phyloP scores from a whole-genome alignment of 1,140 invertebrate species.

The Panonychus citri region DNA sequence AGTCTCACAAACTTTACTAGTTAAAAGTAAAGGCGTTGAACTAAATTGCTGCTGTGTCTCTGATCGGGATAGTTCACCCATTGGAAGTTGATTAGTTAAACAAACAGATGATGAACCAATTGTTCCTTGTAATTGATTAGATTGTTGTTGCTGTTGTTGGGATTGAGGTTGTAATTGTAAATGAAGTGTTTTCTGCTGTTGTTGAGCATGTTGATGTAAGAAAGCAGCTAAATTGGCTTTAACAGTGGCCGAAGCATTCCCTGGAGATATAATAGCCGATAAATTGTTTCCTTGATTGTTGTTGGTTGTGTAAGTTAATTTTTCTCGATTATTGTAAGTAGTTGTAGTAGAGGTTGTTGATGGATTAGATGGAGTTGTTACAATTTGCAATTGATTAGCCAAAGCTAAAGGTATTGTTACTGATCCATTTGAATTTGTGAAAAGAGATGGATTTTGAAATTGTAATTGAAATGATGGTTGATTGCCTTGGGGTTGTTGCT shows the following conservation, averaged over 20 bases:
- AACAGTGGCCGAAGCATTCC: not conserved
- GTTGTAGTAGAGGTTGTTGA: no score
- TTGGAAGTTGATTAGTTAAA: not conserved
- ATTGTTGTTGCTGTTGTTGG: not conserved
- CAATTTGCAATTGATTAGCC: no score
- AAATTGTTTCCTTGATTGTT: no score
- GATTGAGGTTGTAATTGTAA: not conserved
- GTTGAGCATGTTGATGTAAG: not conserved
- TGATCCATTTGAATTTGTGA: not conserved
- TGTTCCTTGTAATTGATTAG: not conserved
- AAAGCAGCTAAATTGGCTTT: not conserved
- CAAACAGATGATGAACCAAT: not conserved
- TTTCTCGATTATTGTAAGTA: no score
- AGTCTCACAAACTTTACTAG: not conserved
- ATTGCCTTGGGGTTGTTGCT: constrained; percentile 13
- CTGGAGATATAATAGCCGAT: not conserved
- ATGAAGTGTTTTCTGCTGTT: not conserved
- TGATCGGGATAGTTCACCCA: not conserved
- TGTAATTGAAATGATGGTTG: not conserved
- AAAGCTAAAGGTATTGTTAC: not conserved
- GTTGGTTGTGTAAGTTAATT: no score
- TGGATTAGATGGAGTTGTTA: no score
- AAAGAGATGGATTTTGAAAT: not conserved
- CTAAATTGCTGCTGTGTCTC: not conserved
- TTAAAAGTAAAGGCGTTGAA: not conserved